Percentiles rank a stretch among this genome's conserved stretches.
Conservation (phyloP, 2,888 invertebrate species). For the Liodrosophila aerea region DNA sequence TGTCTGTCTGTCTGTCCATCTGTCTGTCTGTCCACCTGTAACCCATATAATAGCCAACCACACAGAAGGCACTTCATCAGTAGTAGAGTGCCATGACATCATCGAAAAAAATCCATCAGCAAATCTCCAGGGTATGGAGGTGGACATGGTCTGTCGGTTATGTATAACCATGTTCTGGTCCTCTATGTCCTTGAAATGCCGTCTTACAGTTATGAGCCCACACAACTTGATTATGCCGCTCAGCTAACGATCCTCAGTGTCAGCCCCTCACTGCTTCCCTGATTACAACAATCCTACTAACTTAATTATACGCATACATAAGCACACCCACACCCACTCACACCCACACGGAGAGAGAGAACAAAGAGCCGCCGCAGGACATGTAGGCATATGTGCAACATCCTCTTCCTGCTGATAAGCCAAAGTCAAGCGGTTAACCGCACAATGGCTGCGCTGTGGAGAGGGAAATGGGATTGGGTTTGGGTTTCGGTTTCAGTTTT, state of each 20-base stretch:
- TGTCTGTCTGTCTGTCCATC: too few species aligned
- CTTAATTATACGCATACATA: slow-evolving; percentile 68
- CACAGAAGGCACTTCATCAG: background rate
- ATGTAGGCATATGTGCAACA: slow-evolving; percentile 47
- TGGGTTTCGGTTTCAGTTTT: background rate
- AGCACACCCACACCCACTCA: slow-evolving; percentile 35
- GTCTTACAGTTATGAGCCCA: too few species aligned
- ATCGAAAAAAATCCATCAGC: slow-evolving; percentile 45
- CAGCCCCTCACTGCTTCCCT: slow-evolving; percentile 8
- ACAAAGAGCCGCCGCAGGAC: slow-evolving; percentile 54
- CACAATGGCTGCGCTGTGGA: slow-evolving; percentile 24
- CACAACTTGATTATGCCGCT: background rate
- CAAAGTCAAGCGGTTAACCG: slow-evolving; percentile 67
- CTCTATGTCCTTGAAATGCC: too few species aligned
- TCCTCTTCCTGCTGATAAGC: slow-evolving; percentile 53
- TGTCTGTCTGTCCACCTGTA: too few species aligned
- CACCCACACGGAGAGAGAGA: slow-evolving; percentile 15
- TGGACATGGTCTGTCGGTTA: background rate
- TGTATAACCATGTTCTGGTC: too few species aligned
- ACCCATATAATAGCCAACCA: too few species aligned
- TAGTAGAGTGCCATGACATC: slow-evolving; percentile 22
- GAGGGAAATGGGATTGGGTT: background rate
- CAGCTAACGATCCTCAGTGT: background rate
- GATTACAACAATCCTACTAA: slow-evolving; percentile 57
- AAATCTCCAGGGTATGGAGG: slow-evolving; percentile 10